phyloP scores from a whole-genome alignment of 2,113 vertebrate species.

The Siphamia tubifer region DNA sequence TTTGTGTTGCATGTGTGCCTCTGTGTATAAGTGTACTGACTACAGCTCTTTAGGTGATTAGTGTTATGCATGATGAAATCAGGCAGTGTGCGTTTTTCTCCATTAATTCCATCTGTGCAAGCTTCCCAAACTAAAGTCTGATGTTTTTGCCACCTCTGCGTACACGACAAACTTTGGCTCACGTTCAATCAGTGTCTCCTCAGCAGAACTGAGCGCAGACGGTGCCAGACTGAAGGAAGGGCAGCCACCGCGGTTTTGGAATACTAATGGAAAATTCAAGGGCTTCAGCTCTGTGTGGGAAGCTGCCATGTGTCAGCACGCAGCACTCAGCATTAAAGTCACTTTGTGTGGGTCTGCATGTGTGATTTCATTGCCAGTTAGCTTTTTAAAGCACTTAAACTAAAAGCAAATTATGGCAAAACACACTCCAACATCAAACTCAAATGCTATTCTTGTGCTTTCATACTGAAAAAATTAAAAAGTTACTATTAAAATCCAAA shows the following conservation, averaged over 20 bases:
- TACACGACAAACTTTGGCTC: constrained; percentile 41
- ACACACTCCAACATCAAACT: constrained; percentile 29
- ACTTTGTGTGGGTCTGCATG: constrained; percentile 5
- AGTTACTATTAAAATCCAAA: constrained; percentile 12
- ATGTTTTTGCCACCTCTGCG: constrained; percentile 34
- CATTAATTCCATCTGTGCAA: constrained; percentile 41
- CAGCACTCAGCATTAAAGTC: constrained; percentile 51
- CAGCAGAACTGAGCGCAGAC: constrained; percentile 14
- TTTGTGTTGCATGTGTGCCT: background rate
- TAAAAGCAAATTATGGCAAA: constrained; percentile 58
- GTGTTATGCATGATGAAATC: constrained; percentile 18
- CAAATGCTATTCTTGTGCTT: background rate
- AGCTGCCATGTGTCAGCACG: constrained; percentile 65
- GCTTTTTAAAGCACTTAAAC: constrained; percentile 57
- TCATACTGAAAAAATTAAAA: constrained; percentile 14
- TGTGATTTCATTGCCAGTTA: constrained; percentile 31
- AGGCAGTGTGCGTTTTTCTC: constrained; percentile 33
- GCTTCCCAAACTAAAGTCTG: constrained; percentile 28
- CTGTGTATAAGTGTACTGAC: background rate
- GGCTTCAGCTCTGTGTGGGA: constrained; percentile 63
- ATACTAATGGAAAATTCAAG: constrained; percentile 68
- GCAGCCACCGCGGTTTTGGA: constrained; percentile 46
- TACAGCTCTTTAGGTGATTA: constrained; percentile 36
- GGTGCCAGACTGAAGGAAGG: constrained; percentile 48
- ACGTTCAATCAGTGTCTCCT: constrained; percentile 36